Percentiles rank a stretch among this genome's conserved stretches.
These are phyloP conservation scores for Magallana gigas DNA, from an alignment of 1,140 invertebrate species.

Conservation along the genomic window DNA sequence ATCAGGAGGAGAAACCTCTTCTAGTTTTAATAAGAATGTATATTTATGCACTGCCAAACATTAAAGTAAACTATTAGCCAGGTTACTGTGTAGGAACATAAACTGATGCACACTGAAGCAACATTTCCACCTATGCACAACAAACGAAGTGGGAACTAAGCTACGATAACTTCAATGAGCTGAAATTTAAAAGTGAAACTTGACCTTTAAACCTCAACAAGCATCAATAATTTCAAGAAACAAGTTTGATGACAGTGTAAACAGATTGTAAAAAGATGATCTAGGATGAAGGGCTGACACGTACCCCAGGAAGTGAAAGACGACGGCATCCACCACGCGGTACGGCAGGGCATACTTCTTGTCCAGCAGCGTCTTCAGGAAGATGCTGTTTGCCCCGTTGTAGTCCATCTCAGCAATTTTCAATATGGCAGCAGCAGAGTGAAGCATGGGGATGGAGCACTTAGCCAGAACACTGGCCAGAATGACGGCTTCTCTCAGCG, in stretches of 20 bases:
- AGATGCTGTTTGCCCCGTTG: conserved; percentile 97
- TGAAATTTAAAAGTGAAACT: too few species aligned
- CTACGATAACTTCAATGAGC: too few species aligned
- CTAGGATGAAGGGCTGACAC: not conserved
- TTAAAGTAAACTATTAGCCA: not conserved
- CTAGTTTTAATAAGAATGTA: not conserved
- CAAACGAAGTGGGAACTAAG: too few species aligned
- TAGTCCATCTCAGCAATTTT: conserved; percentile 98
- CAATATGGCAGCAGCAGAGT: conserved; percentile 94
- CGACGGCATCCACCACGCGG: conserved; percentile 95
- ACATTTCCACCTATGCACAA: too few species aligned
- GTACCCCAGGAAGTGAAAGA: conserved; percentile 95
- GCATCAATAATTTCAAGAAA: too few species aligned
- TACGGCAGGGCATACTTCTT: conserved; percentile 99
- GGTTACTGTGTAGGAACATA: too few species aligned
- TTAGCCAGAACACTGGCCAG: conserved; percentile 94
- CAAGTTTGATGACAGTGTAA: too few species aligned
- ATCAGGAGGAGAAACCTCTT: not conserved
- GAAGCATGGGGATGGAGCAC: conserved; percentile 96
- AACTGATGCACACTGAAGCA: too few species aligned
- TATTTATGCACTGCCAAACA: not conserved
- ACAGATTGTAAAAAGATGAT: too few species aligned
- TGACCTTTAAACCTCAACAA: too few species aligned
- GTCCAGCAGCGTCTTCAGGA: conserved; percentile 95
- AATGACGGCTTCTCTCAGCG: conserved; percentile 96